Evolutionary conservation across 2,888 invertebrate genomes (phyloP).

Genomic region (Phoronis australis): DNA sequence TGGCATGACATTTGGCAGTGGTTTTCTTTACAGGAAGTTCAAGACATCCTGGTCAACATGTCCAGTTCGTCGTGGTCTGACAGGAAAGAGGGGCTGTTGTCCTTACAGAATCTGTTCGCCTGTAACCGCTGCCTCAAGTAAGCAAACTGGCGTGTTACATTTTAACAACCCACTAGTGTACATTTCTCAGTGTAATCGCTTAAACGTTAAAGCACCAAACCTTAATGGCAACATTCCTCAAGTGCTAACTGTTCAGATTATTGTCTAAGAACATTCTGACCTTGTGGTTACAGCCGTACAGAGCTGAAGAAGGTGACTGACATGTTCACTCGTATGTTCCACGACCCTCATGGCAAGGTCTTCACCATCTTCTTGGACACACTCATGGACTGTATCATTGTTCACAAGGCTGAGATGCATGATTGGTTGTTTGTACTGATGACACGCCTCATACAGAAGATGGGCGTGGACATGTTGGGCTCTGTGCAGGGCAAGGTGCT

Average conservation of each 20-base stretch:
- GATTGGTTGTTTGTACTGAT: conserved; percentile 92
- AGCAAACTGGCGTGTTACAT: too few relatives aligned
- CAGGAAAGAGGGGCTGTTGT: conserved; percentile 85
- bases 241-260: conserved; percentile 1
- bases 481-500: conserved; percentile 84
- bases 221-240: conserved; percentile 2
- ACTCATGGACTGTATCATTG: conserved; percentile 79
- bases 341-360: conserved; percentile 89
- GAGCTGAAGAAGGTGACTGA: conserved; percentile 84
- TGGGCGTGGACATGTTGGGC: conserved; percentile 84
- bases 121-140: conserved; percentile 46
- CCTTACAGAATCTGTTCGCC: conserved; percentile 69
- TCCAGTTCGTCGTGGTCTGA: conserved; percentile 91
- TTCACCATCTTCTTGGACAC: conserved; percentile 90
- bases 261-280: not conserved
- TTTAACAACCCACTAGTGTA: too few relatives aligned
- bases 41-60: conserved; percentile 79
- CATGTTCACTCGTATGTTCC: conserved; percentile 92
- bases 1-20: too few relatives aligned
- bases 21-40: conserved; percentile 75
- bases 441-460: conserved; percentile 79
- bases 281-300: conserved; percentile 45
- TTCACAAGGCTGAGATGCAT: conserved; percentile 79
- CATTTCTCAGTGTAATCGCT: too few relatives aligned
- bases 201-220: too few relatives aligned